Conservation (phyloP, 1,140 invertebrate species). For the Sycophaga agraensis region DNA sequence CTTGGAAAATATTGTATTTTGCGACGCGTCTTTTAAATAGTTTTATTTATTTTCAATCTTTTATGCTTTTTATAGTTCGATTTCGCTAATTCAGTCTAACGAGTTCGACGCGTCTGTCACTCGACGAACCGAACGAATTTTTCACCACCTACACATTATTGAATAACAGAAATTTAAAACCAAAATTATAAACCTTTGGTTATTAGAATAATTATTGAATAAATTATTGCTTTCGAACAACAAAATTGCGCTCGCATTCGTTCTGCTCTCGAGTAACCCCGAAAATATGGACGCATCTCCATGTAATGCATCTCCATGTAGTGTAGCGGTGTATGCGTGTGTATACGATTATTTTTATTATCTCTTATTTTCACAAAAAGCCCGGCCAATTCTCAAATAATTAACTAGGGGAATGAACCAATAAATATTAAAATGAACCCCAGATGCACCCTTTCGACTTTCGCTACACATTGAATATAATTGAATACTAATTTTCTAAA, state of each 20-base stretch:
- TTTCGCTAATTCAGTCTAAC: conserved; percentile 29
- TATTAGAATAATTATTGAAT: no score
- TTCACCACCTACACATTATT: no score
- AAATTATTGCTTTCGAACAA: no score
- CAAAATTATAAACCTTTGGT: no score
- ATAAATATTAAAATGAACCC: background rate
- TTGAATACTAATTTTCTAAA: no score
- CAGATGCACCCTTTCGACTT: background rate
- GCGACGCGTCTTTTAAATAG: conserved; percentile 17
- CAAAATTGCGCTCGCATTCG: background rate
- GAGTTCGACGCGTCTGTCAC: background rate
- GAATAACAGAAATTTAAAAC: no score
- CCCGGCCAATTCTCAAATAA: no score
- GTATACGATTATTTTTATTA: background rate
- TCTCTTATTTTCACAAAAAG: no score
- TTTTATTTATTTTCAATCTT: background rate
- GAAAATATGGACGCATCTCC: conserved; percentile 12
- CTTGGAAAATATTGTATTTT: conserved; percentile 29
- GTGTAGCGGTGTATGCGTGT: background rate
- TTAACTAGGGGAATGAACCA: no score
- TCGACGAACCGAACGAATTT: conserved; percentile 5
- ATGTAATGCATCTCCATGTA: no score
- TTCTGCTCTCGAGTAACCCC: background rate
- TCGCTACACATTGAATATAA: background rate
- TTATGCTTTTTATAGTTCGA: background rate